Evolutionary conservation across 2,113 vertebrate species (phyloP).

Genomic region (Pseudolaguvia tuberculata): DNA sequence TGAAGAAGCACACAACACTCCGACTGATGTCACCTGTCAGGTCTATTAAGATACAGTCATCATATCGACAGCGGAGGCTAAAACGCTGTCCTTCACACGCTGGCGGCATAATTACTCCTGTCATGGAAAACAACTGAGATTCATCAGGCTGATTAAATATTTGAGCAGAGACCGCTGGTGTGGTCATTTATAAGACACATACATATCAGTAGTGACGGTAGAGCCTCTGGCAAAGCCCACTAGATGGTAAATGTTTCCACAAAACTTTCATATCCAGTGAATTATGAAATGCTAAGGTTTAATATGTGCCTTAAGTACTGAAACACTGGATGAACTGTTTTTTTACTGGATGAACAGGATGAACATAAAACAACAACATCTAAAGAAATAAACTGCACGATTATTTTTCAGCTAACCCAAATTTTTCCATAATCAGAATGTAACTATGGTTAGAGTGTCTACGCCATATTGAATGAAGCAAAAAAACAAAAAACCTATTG

Average conservation of each 20-base stretch:
- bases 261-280: conserved; percentile 24
- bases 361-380: too few relatives aligned
- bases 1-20: conserved; percentile 37
- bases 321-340: background rate
- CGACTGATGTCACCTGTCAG: conserved; percentile 56
- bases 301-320: conserved; percentile 4
- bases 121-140: conserved; percentile 42
- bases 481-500: conserved; percentile 21
- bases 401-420: too few relatives aligned
- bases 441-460: conserved; percentile 17
- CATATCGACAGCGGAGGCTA: conserved; percentile 8
- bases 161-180: conserved; percentile 27
- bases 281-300: conserved; percentile 8
- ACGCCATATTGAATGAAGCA: background rate
- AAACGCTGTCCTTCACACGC: conserved; percentile 24
- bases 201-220: conserved; percentile 23
- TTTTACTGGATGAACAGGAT: too few relatives aligned
- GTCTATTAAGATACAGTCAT: conserved; percentile 44
- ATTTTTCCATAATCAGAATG: background rate
- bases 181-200: conserved; percentile 28
- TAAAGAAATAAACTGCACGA: background rate
- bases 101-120: conserved; percentile 30
- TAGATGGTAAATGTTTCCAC: conserved; percentile 18
- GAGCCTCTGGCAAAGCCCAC: conserved; percentile 21
- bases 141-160: conserved; percentile 44